Conservation (phyloP, 2,888 invertebrate species). For the Caenorhabditis panamensis region DNA sequence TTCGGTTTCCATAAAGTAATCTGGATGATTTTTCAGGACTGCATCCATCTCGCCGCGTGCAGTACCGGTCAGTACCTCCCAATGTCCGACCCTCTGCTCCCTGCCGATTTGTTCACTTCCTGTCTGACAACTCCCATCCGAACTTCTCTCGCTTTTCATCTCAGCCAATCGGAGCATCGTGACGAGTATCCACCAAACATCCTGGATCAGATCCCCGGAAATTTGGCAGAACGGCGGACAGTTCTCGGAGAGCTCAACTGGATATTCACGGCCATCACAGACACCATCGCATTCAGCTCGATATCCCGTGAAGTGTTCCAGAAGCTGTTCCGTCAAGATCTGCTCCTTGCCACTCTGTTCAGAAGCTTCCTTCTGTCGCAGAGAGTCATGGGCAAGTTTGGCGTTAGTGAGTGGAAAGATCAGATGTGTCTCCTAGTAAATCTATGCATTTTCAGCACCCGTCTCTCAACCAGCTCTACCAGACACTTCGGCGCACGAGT, state of each 20-base stretch:
- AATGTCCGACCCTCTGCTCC: constrained; percentile 93
- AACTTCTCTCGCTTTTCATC: constrained; percentile 82
- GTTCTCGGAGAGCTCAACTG: constrained; percentile 99
- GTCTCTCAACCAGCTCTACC: constrained; percentile 92
- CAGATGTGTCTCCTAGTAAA: not conserved
- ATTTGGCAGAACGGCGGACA: constrained; percentile 88
- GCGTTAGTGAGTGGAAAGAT: constrained; percentile 85
- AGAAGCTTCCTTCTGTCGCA: constrained; percentile 97
- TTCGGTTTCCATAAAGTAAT: no score
- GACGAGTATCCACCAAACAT: constrained; percentile 73
- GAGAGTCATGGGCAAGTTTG: constrained; percentile 92
- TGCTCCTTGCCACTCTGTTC: constrained; percentile 97
- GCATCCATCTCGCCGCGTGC: constrained; percentile 97
- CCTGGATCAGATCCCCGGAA: constrained; percentile 90
- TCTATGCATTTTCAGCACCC: constrained; percentile 35
- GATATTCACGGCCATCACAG: constrained; percentile 99
- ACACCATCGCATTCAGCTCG: constrained; percentile 99
- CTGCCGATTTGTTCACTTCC: constrained; percentile 96
- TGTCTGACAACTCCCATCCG: constrained; percentile 98
- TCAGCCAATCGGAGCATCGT: constrained; percentile 73
- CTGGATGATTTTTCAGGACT: constrained; percentile 83
- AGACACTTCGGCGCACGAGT: constrained; percentile 87
- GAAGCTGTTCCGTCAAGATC: constrained; percentile 92
- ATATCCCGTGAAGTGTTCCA: constrained; percentile 94
- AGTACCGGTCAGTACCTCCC: constrained; percentile 93